These are phyloP conservation scores for Volucella zonaria DNA, from an alignment of 2,888 invertebrate genomes.

Conservation along the genomic window DNA sequence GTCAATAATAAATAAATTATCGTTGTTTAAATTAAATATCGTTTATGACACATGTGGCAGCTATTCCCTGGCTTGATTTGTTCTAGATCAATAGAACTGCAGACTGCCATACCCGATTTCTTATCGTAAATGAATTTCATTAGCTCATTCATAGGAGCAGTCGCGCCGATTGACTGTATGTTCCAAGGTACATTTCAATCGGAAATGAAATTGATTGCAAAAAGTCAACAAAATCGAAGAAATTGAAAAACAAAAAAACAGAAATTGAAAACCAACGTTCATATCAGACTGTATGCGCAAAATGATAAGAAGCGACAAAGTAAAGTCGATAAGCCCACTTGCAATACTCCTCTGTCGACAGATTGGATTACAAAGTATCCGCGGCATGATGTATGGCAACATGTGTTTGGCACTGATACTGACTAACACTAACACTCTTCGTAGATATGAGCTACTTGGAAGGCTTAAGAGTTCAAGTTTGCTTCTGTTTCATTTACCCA, in stretches of 20 bases:
- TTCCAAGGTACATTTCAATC: slow-evolving; percentile 34
- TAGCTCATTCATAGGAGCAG: not conserved
- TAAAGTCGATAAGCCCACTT: slow-evolving; percentile 51
- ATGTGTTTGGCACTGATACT: slow-evolving; percentile 36
- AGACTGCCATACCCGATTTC: not conserved
- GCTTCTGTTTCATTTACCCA: no score
- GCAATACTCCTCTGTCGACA: slow-evolving; percentile 21
- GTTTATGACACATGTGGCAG: no score
- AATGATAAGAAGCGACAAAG: slow-evolving; percentile 56
- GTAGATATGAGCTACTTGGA: no score
- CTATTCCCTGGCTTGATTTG: no score
- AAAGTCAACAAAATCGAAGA: slow-evolving; percentile 40
- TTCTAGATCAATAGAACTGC: no score
- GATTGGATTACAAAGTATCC: not conserved
- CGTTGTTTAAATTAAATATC: no score
- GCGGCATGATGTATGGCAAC: slow-evolving; percentile 30
- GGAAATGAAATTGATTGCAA: slow-evolving; percentile 48
- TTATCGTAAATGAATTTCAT: slow-evolving; percentile 17
- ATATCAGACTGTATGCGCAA: slow-evolving; percentile 21
- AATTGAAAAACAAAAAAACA: not conserved
- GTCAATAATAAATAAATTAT: no score
- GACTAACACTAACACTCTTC: slow-evolving; percentile 4
- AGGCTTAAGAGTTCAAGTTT: no score
- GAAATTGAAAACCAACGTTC: not conserved
- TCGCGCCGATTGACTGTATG: slow-evolving; percentile 36